Conservation (phyloP, 2,888 invertebrate genomes). For the Sesamia inferens region DNA sequence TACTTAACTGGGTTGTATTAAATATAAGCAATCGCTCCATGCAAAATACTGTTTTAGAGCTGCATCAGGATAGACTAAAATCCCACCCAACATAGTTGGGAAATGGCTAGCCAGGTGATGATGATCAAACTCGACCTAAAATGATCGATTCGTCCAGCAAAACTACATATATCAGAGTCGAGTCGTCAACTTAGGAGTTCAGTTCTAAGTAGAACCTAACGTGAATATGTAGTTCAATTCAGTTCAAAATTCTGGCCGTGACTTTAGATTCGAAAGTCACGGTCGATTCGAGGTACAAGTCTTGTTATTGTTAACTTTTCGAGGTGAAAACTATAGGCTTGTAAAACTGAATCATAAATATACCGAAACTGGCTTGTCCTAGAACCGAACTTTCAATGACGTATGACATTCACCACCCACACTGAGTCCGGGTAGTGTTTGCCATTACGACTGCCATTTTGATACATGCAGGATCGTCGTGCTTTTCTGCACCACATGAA, state of each 20-base stretch:
- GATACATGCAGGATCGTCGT: not conserved
- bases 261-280: constrained; percentile 16
- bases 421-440: not conserved
- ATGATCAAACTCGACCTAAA: not conserved
- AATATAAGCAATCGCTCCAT: not conserved
- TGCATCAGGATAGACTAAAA: not conserved
- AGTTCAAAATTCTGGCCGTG: constrained; percentile 9
- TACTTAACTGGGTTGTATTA: not conserved
- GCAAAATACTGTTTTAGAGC: not conserved
- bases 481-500: not conserved
- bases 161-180: not conserved
- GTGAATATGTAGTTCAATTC: not conserved
- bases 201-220: not conserved
- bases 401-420: not conserved
- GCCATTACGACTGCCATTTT: not conserved
- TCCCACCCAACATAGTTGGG: not conserved
- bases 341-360: constrained; percentile 4
- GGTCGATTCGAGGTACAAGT: constrained; percentile 4
- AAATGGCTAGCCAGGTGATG: not conserved
- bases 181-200: not conserved
- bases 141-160: not conserved
- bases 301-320: not conserved
- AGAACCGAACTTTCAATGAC: not conserved
- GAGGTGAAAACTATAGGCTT: not conserved
- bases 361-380: constrained; percentile 1